Evolutionary conservation across 2,888 invertebrate genomes (phyloP), one percentile per base, ranked within the genome.

Genomic region (Caenorhabditis panamensis): DNA sequence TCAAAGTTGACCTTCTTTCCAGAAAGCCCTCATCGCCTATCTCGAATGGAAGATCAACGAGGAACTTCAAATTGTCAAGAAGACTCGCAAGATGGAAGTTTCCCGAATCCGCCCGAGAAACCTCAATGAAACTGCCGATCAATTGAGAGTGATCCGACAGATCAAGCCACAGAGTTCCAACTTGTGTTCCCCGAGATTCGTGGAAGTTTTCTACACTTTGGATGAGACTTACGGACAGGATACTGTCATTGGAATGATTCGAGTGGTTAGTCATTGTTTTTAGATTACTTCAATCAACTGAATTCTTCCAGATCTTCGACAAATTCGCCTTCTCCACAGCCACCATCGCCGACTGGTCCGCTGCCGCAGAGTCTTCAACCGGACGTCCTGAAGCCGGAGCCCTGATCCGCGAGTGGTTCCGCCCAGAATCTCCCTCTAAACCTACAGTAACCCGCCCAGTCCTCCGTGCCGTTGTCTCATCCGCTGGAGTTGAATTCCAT

Each of bases 41-140:
- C 61, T 86, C 58, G 85, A 83, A 71, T 85, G 85, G 84, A 84
- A 83, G 66, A 69, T 85, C 64, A 85, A 85, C 68, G 86, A 86
- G 61, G 68, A 82, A 26, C 56, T 83, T 18, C 73, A 75, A 64
- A 83, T 84, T 47, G 76, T 84, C 56, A 83, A 83, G 13, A 76
- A 83, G 44, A 76, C 77, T n/a, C 36, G 82, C 22, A 78, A 78
- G 28, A 51, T 37, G 61, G 77, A 78, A 66, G 58, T 82, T 31
- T 49, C 59, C 8, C 26, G 47, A 61, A 82, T 73, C 49, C 72
- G 82, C 1, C 82, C 82, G 59, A 26, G 69, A 2, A 78, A 82
- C 56, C 24, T 82, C 49, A 82, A 82, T 41, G 82, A 82, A 28
- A 78, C 82, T n/a, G 47, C 56, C 20, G 66, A 67, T n/a, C 63